Evolutionary conservation across 2,797 vertebrate species (phyloP).

Genomic region (Darevskia mixta): DNA sequence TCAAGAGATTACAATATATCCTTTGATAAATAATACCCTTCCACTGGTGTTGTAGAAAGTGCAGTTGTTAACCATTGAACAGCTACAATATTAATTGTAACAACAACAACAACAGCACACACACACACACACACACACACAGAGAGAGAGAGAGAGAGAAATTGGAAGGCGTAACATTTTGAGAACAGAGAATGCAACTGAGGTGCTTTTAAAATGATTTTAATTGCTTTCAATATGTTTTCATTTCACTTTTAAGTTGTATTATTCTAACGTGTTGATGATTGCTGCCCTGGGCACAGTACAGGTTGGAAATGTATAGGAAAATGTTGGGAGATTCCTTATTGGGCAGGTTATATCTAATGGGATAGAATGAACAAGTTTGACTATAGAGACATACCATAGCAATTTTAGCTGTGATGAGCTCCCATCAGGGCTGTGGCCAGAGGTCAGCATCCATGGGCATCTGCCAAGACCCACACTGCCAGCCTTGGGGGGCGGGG

Average conservation of each 20-base stretch:
- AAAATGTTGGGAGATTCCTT: slow-evolving; percentile 8
- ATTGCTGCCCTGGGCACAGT: neutral
- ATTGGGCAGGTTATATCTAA: neutral
- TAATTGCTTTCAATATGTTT: too few relatives aligned
- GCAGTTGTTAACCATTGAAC: slow-evolving; percentile 60
- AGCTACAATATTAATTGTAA: slow-evolving; percentile 46
- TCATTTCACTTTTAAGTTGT: too few relatives aligned
- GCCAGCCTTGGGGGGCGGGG: too few relatives aligned
- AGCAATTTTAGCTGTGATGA: slow-evolving; percentile 14
- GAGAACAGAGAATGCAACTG: slow-evolving; percentile 45
- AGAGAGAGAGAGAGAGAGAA: neutral
- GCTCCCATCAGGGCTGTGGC: too few relatives aligned
- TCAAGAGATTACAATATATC: slow-evolving; percentile 77
- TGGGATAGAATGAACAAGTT: neutral
- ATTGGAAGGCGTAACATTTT: slow-evolving; percentile 44
- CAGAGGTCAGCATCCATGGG: too few relatives aligned
- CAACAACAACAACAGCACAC: too few relatives aligned
- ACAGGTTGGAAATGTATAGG: slow-evolving; percentile 8
- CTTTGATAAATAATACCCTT: slow-evolving; percentile 79
- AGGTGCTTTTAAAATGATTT: too few relatives aligned
- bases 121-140: too few relatives aligned
- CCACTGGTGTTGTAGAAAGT: slow-evolving; percentile 59
- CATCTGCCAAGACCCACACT: too few relatives aligned
- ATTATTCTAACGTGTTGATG: too few relatives aligned
- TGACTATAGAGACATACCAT: neutral